A percentile compares a stretch with the other conserved stretches of the same genome.
Conservation (phyloP, 2,113 vertebrate species). For the Brachypteracias leptosomus region DNA sequence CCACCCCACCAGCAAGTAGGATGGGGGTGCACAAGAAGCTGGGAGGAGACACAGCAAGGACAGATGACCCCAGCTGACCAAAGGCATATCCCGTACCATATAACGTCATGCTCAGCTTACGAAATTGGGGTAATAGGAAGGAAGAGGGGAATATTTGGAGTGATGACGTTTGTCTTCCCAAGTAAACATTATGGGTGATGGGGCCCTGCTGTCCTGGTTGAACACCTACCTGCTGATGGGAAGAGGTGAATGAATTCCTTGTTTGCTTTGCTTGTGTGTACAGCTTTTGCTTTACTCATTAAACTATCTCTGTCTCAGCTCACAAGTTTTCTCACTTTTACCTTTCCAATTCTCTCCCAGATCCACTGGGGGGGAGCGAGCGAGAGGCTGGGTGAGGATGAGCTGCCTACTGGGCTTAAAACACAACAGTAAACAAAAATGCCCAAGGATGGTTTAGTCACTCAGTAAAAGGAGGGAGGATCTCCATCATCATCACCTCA, state of each 20-base stretch:
- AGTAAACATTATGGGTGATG: rapidly evolving
- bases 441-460: background rate
- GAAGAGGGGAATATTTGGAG: rapidly evolving
- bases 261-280: rapidly evolving
- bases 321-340: background rate
- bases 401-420: background rate
- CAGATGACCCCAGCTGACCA: background rate
- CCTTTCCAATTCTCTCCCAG: background rate
- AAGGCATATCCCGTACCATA: background rate
- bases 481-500: background rate
- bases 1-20: rapidly evolving
- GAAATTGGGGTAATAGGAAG: background rate
- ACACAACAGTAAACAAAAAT: rapidly evolving
- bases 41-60: background rate
- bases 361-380: background rate
- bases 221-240: background rate
- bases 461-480: background rate
- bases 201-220: background rate
- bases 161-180: background rate
- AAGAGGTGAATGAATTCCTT: background rate
- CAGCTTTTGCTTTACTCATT: background rate
- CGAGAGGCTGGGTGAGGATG: rapidly evolving
- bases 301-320: background rate
- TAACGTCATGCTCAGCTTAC: background rate
- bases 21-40: background rate